phyloP scores from a whole-genome alignment of 2,888 invertebrate genomes.

The Lithophane ornitopus region DNA sequence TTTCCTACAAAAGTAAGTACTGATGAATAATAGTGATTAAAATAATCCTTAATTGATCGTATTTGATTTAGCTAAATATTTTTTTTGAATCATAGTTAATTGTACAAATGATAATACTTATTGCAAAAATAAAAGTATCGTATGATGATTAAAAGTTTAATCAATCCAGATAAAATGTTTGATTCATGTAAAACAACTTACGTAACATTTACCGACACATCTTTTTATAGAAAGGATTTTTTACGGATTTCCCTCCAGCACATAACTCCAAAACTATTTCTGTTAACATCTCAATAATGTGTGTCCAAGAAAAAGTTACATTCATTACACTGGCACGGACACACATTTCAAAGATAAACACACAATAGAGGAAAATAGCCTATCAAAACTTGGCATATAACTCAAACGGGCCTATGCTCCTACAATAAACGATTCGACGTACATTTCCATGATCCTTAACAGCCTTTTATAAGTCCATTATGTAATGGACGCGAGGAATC shows the following conservation, averaged over 20 bases:
- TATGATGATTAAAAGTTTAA: conserved; percentile 12
- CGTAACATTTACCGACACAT: background rate
- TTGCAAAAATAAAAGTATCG: conserved; percentile 23
- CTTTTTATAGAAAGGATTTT: background rate
- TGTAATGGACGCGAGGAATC: conserved; percentile 77
- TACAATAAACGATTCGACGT: conserved; percentile 73
- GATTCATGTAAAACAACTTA: conserved; percentile 31
- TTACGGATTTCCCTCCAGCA: background rate
- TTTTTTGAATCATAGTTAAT: conserved; percentile 37
- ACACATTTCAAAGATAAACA: conserved; percentile 71
- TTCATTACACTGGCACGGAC: conserved; percentile 46
- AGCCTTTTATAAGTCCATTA: conserved; percentile 82
- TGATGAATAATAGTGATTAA: conserved; percentile 19
- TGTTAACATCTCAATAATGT: conserved; percentile 56
- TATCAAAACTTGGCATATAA: conserved; percentile 81
- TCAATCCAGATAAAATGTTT: conserved; percentile 3
- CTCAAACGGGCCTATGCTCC: conserved; percentile 72
- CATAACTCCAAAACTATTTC: conserved; percentile 44
- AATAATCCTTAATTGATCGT: conserved; percentile 19
- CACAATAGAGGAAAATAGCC: conserved; percentile 76
- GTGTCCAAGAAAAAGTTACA: conserved; percentile 49
- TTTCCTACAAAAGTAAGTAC: background rate
- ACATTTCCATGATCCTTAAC: conserved; percentile 81
- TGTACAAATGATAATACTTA: conserved; percentile 22
- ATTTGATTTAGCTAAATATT: conserved; percentile 11